Conservation (phyloP, 2,888 invertebrate genomes). For the Odontocerum albicorne region DNA sequence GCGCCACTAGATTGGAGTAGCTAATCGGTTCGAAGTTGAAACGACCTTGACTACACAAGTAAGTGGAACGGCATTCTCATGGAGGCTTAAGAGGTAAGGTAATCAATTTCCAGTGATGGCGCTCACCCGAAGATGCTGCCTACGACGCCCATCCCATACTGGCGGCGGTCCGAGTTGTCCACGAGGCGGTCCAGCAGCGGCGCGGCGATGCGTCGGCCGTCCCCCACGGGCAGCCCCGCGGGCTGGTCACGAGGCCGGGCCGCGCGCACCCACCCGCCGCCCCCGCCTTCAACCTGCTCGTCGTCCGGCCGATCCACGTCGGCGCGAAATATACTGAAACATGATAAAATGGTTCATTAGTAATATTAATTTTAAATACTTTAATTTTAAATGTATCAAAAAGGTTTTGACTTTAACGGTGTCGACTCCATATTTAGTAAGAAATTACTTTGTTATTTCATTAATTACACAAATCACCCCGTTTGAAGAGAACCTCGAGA, state of each 20-base stretch:
- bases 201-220: constrained; percentile 72
- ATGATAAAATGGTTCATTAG: no score
- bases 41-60: no score
- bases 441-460: no score
- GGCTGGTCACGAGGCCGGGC: constrained; percentile 40
- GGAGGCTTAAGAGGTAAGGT: no score
- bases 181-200: constrained; percentile 82
- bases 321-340: constrained; percentile 13
- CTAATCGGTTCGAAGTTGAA: no score
- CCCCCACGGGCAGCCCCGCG: constrained; percentile 44
- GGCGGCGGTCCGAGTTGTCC: constrained; percentile 87
- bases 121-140: constrained; percentile 75
- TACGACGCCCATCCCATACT: constrained; percentile 81
- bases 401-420: neutral
- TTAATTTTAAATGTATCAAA: no score
- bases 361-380: no score
- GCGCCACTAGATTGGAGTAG: no score
- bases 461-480: no score
- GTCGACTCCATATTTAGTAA: neutral
- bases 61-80: no score
- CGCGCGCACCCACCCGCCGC: constrained; percentile 57
- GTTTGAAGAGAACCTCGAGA: no score
- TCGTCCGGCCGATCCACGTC: constrained; percentile 41
- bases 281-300: constrained; percentile 42
- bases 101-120: neutral